These are phyloP conservation scores for Terrapene triunguis DNA, from an alignment of 2,113 vertebrate genomes.

Conservation along the genomic window DNA sequence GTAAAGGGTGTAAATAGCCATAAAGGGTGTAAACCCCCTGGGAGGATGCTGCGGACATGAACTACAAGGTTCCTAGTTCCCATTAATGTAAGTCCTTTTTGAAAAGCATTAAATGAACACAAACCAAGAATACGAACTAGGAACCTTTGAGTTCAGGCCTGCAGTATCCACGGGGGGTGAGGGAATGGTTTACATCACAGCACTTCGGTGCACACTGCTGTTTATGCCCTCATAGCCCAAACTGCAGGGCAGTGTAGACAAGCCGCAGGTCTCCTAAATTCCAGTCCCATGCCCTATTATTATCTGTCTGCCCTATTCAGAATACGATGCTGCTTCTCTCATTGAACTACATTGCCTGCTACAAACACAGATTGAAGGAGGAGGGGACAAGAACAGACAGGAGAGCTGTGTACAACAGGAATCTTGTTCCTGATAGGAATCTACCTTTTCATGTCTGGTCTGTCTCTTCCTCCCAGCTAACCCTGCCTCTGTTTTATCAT, in stretches of 20 bases:
- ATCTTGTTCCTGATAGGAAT: conserved; percentile 73
- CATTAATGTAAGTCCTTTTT: background rate
- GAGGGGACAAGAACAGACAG: conserved; percentile 51
- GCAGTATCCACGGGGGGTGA: no score
- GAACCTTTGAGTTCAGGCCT: background rate
- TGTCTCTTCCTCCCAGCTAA: conserved; percentile 60
- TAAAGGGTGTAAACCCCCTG: background rate
- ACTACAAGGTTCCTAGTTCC: background rate
- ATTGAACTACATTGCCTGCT: background rate
- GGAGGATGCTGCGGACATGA: background rate
- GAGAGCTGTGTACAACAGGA: conserved; percentile 64
- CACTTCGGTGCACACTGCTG: no score
- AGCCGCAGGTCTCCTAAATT: background rate
- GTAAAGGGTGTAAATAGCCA: no score
- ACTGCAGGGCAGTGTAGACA: background rate
- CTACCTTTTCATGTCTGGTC: conserved; percentile 75
- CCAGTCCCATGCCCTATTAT: background rate
- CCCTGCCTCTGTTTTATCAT: conserved; percentile 54
- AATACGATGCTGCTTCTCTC: conserved; percentile 16
- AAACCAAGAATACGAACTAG: background rate
- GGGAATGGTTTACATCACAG: background rate
- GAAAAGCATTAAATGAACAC: background rate
- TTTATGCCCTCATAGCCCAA: background rate
- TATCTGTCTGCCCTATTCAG: rapidly evolving
- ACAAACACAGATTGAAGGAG: conserved; percentile 30